Evolutionary conservation across 1,140 invertebrate genomes (phyloP).

Genomic region (Microvelia longipes): DNA sequence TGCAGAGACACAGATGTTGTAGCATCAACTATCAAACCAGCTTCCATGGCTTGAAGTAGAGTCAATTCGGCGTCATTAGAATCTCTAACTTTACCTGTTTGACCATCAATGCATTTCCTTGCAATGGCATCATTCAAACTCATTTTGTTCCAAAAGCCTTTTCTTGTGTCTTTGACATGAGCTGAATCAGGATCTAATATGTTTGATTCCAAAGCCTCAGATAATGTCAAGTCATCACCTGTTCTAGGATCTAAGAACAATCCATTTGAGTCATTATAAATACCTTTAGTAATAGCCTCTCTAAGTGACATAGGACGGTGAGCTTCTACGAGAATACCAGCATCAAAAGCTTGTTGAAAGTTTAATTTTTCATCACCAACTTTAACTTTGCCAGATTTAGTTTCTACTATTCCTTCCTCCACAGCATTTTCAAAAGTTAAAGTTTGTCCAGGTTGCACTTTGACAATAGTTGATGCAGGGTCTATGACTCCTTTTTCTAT

Average conservation of each 20-base stretch:
- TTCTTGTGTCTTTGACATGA: constrained; percentile 61
- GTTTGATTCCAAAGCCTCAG: constrained; percentile 54
- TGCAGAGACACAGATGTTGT: constrained; percentile 70
- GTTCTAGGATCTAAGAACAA: constrained; percentile 72
- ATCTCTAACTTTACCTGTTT: constrained; percentile 53
- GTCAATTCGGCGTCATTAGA: constrained; percentile 45
- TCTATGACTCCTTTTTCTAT: constrained; percentile 65
- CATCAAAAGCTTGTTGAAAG: constrained; percentile 71
- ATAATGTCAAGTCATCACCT: constrained; percentile 52
- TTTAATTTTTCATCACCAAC: constrained; percentile 49
- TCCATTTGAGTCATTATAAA: constrained; percentile 66
- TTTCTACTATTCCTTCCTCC: constrained; percentile 58
- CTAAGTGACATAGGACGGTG: constrained; percentile 55
- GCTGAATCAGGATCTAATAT: constrained; percentile 69
- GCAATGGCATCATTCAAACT: constrained; percentile 58
- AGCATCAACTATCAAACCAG: constrained; percentile 61
- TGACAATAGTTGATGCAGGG: constrained; percentile 59
- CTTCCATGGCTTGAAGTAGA: constrained; percentile 63
- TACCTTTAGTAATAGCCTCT: constrained; percentile 55
- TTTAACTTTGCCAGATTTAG: constrained; percentile 45
- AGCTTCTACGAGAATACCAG: constrained; percentile 64
- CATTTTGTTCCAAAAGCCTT: constrained; percentile 56
- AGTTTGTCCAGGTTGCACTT: constrained; percentile 46
- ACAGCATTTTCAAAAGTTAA: constrained; percentile 70
- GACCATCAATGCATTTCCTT: constrained; percentile 43